Conservation (phyloP, 2,113 vertebrate species). For the Emydocephalus ijimae region DNA sequence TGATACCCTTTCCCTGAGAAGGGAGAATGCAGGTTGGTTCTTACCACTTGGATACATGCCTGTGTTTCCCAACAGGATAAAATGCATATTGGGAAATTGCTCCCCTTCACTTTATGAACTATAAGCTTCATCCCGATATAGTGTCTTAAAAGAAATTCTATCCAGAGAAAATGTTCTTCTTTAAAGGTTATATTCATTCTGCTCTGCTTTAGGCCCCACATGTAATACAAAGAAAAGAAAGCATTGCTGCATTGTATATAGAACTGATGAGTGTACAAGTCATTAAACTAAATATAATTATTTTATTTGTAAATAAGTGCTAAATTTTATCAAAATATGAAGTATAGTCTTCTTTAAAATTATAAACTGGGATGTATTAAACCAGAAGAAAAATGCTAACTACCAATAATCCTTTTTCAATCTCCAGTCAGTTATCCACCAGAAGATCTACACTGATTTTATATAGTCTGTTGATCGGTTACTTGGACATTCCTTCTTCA, state of each 20-base stretch:
- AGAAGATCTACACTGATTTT: not conserved
- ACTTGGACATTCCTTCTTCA: slow-evolving; percentile 7
- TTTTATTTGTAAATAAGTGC: not conserved
- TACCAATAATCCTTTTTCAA: not conserved
- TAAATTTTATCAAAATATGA: not conserved
- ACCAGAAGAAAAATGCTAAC: not conserved
- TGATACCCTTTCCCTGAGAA: not conserved
- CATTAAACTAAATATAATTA: not conserved
- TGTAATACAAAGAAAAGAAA: not conserved
- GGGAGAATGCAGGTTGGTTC: not conserved
- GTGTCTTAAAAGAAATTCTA: not conserved
- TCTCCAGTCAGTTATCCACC: not conserved
- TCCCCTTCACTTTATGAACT: not conserved
- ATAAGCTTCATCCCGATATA: not conserved
- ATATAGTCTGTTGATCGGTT: not conserved
- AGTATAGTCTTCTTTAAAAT: not conserved
- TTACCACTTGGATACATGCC: not conserved
- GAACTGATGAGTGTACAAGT: not conserved
- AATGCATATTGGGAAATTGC: not conserved
- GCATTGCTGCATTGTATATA: not conserved
- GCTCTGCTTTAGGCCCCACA: not conserved
- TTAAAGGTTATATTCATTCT: not conserved
- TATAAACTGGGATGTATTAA: not conserved
- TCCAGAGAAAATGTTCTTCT: not conserved
- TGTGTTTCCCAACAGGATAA: not conserved